Conservation (phyloP, 1,140 invertebrate species). For the Fopius arisanus region DNA sequence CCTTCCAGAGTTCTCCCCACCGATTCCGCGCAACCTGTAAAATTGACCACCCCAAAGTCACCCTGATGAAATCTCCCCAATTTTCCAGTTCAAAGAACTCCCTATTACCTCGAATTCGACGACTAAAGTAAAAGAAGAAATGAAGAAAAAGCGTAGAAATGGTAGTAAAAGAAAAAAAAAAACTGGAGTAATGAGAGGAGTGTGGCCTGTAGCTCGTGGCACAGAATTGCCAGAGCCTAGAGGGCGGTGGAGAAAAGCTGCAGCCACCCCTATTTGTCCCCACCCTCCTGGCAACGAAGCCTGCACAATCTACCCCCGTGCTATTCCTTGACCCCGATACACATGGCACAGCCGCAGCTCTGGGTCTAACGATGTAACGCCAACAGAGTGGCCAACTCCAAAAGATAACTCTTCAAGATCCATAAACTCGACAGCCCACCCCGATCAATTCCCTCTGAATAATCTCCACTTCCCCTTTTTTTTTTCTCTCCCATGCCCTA, state of each 20-base stretch:
- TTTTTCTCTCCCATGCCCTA: background rate
- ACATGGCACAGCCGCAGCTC: background rate
- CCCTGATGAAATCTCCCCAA: background rate
- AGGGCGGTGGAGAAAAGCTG: background rate
- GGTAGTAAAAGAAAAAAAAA: background rate
- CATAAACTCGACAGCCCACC: background rate
- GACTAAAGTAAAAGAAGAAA: no score
- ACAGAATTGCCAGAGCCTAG: background rate
- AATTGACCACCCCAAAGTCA: no score
- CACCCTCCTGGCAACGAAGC: background rate
- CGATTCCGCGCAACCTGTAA: no score
- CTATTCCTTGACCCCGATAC: constrained; percentile 18
- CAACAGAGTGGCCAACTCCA: background rate
- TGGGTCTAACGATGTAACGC: background rate
- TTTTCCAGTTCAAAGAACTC: background rate
- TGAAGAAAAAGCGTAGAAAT: background rate
- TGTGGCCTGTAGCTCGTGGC: background rate
- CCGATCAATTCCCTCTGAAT: constrained; percentile 24
- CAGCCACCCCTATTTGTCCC: background rate
- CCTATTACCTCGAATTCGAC: background rate
- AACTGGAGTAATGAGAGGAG: background rate
- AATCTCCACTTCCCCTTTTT: background rate
- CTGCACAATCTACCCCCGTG: background rate
- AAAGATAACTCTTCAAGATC: constrained; percentile 20
- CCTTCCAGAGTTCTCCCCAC: no score